Evolutionary conservation across 2,888 invertebrate species (phyloP).

Genomic region (Phalera bucephala): DNA sequence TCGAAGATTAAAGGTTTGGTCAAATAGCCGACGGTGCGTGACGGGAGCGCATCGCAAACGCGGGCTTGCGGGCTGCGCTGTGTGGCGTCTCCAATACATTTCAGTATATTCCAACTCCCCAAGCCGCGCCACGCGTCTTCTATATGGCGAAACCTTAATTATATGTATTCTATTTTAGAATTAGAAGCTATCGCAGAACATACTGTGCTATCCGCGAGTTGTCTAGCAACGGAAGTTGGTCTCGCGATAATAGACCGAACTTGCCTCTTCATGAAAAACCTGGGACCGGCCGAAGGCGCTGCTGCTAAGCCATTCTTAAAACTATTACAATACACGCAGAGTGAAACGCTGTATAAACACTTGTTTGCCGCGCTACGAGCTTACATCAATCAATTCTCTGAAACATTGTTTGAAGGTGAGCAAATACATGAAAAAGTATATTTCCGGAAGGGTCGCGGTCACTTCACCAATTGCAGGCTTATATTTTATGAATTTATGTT

Average conservation of each 20-base stretch:
- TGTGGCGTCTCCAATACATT: too few relatives aligned
- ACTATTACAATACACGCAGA: conserved; percentile 94
- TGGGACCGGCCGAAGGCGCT: conserved; percentile 90
- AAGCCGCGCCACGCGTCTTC: too few relatives aligned
- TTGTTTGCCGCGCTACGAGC: conserved; percentile 95
- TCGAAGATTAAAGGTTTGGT: too few relatives aligned
- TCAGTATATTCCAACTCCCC: too few relatives aligned
- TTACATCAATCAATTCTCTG: conserved; percentile 95
- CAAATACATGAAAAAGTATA: too few relatives aligned
- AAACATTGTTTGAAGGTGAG: conserved; percentile 91
- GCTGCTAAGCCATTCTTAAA: conserved; percentile 93
- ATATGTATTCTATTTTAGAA: conserved; percentile 38
- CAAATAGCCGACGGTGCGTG: too few relatives aligned
- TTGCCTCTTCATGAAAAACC: conserved; percentile 92
- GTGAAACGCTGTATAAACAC: conserved; percentile 94
- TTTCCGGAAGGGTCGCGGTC: too few relatives aligned
- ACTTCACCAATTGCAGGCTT: too few relatives aligned
- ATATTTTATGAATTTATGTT: too few relatives aligned
- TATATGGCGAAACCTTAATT: too few relatives aligned
- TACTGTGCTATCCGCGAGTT: conserved; percentile 67
- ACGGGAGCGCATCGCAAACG: too few relatives aligned
- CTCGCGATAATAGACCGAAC: conserved; percentile 93
- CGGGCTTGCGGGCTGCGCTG: too few relatives aligned
- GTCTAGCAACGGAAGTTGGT: conserved; percentile 94
- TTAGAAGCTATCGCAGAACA: conserved; percentile 72